A percentile compares a stretch with the other conserved stretches of the same genome.
Evolutionary conservation across 1,140 invertebrate genomes (phyloP).

Genomic region (Ganaspis sp.): DNA sequence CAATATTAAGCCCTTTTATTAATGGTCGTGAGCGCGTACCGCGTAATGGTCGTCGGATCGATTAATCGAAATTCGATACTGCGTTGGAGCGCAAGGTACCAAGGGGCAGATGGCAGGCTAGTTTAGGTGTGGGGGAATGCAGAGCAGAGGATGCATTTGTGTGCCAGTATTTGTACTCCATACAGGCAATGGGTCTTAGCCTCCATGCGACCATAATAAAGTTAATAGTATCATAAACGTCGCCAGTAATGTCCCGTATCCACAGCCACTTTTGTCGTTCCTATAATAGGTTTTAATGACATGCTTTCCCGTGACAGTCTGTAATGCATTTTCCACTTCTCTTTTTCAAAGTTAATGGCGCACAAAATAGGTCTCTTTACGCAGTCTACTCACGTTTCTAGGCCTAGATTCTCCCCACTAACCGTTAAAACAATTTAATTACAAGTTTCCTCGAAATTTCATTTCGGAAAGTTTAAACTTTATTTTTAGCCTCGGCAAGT

Average conservation of each 20-base stretch:
- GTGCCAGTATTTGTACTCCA: slow-evolving; percentile 41
- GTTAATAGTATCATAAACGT: slow-evolving; percentile 69
- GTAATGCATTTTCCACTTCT: slow-evolving; percentile 40
- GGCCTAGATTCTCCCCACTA: no score
- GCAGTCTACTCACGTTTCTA: no score
- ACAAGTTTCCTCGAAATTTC: no score
- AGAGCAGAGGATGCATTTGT: background rate
- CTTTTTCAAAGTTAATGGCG: background rate
- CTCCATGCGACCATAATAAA: slow-evolving; percentile 58
- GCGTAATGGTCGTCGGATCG: slow-evolving; percentile 66
- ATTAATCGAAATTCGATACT: slow-evolving; percentile 75
- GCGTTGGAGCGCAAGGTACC: slow-evolving; percentile 38
- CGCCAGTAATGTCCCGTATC: slow-evolving; percentile 56
- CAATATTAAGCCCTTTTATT: slow-evolving; percentile 72
- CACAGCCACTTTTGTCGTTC: slow-evolving; percentile 59
- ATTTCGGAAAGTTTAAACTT: no score
- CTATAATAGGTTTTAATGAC: slow-evolving; percentile 31
- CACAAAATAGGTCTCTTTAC: background rate
- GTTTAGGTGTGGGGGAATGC: background rate
- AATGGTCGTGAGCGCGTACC: slow-evolving; percentile 59
- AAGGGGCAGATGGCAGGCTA: slow-evolving; percentile 7
- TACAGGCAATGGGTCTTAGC: slow-evolving; percentile 51
- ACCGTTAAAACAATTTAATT: no score
- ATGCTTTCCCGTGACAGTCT: slow-evolving; percentile 39
- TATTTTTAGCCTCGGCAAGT: no score